Base-by-base conservation (phyloP, 2,888 invertebrate genomes). In the Listrodromus nycthemerus region DNA sequence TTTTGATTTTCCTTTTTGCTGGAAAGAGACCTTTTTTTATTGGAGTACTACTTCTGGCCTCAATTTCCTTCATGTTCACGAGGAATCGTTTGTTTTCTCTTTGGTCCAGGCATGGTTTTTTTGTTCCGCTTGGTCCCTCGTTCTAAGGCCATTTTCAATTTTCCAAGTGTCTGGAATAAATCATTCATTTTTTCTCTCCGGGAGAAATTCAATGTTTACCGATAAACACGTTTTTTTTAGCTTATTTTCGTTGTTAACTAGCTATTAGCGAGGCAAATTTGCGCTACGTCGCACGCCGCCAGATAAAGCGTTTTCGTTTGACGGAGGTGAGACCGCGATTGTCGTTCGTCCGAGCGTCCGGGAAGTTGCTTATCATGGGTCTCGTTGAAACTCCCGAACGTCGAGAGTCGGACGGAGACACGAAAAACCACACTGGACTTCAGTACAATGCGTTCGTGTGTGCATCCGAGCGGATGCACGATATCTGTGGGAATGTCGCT, bases 331-430 rank as follows among this genome's bases (percentile, higher is more conserved):
- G 63, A 50, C n/a, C 27, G 50, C 77, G 45, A 61, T 13, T 61
- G 41, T 16, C 41, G 45, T 61, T 77, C 61, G 65, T 61, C 41
- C 67, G 65, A 21, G 30, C 48, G 71, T 65, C 55, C 81, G 70
- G 81, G 82, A 82, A 77, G 82, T 77, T 41, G 37, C 67, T 82
- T 82, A 82, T 77, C 82, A 71, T 27, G 30, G 16, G 48, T 24
- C 52, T 52, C 33, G 70, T 69, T 69, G 50, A 65, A 41, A 33
- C 55, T 13, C 52, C 52, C n/a, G 37, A 45, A 13, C 24, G 21
- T 6, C 13, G n/a, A 37, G 30, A 63, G 75, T 13, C 30, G 67
- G 19, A 67, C 13, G 45, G 13, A 37, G 33, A 67, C 24, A 67
- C 4, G 19, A 67, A 41, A 61, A 27, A 41, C 27, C 30, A 7